Evolutionary conservation across 2,888 invertebrate genomes (phyloP).

Genomic region (Hipparchia sbordonii): DNA sequence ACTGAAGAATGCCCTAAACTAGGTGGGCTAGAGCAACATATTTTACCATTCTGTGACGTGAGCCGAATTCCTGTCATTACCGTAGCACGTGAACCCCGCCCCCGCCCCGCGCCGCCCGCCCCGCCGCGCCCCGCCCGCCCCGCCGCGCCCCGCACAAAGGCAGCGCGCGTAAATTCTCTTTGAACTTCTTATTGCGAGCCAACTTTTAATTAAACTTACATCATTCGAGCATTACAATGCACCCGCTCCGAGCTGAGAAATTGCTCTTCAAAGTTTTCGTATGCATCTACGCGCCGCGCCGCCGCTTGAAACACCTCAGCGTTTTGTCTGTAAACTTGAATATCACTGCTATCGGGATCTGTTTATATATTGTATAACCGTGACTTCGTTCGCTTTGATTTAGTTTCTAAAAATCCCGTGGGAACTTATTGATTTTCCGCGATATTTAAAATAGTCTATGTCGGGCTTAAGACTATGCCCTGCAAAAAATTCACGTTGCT

Average conservation of each 20-base stretch:
- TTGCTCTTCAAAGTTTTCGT: conserved; percentile 11
- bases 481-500: no score
- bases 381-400: no score
- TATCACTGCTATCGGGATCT: not conserved
- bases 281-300: not conserved
- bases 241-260: not conserved
- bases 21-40: not conserved
- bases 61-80: conserved; percentile 10
- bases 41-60: conserved; percentile 8
- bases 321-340: not conserved
- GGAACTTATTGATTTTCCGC: no score
- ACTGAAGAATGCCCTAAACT: not conserved
- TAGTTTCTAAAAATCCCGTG: no score
- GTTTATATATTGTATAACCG: not conserved
- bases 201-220: conserved; percentile 32
- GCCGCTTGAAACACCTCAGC: not conserved
- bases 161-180: conserved; percentile 24
- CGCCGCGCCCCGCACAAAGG: conserved; percentile 8
- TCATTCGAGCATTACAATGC: conserved; percentile 23
- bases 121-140: not conserved
- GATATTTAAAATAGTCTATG: no score
- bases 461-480: no score
- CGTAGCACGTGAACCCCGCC: not conserved
- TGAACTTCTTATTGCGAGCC: conserved; percentile 20
- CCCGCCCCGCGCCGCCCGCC: not conserved